Conservation (phyloP, 2,113 vertebrate species). For the Tragulus kanchil region DNA sequence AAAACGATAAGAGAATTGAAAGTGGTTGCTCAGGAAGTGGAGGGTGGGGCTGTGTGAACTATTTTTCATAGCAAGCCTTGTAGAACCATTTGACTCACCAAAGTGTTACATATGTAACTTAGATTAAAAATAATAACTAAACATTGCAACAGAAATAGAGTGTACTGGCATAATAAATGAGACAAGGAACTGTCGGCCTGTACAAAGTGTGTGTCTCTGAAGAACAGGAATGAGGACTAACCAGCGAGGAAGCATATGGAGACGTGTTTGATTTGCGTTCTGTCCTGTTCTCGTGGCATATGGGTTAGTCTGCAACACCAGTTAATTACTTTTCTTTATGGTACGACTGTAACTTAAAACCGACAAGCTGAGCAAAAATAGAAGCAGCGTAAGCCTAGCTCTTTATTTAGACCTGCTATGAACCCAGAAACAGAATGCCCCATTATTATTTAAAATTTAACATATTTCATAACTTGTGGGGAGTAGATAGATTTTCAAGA, state of each 20-base stretch:
- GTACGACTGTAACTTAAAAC: slow-evolving; percentile 45
- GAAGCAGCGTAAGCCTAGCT: slow-evolving; percentile 10
- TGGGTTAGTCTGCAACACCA: slow-evolving; percentile 45
- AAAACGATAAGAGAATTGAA: background rate
- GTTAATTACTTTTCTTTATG: slow-evolving; percentile 58
- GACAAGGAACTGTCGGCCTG: background rate
- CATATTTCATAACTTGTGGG: background rate
- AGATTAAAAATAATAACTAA: slow-evolving; percentile 44
- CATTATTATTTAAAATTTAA: slow-evolving; percentile 27
- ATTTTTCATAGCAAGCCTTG: slow-evolving; percentile 23
- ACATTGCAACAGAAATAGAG: slow-evolving; percentile 52
- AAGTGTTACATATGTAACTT: background rate
- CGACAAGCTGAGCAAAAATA: slow-evolving; percentile 42
- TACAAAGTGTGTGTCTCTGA: slow-evolving; percentile 26
- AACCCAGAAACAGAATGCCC: background rate
- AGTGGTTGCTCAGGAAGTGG: slow-evolving; percentile 48
- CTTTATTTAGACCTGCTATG: background rate
- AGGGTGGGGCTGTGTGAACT: background rate
- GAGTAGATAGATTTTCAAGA: background rate
- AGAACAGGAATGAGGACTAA: slow-evolving; percentile 10
- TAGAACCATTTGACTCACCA: slow-evolving; percentile 38
- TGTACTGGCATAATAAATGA: slow-evolving; percentile 13
- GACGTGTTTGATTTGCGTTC: slow-evolving; percentile 46
- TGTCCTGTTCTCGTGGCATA: slow-evolving; percentile 43
- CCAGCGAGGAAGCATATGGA: slow-evolving; percentile 53